phyloP scores from a whole-genome alignment of 1,140 invertebrate species.

The Nasonia longicornis region DNA sequence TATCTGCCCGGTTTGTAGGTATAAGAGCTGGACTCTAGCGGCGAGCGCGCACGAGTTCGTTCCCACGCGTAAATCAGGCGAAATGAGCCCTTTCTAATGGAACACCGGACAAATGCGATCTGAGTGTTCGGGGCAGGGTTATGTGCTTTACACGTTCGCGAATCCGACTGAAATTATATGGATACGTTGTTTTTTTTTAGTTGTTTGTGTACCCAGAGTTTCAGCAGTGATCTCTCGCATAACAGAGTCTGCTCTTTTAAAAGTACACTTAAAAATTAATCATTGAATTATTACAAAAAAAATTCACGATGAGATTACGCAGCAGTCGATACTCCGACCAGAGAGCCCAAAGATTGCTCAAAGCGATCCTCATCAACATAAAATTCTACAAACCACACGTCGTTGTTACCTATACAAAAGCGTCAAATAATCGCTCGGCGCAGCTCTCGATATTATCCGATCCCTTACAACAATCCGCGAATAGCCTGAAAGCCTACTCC shows the following conservation, averaged over 20 bases:
- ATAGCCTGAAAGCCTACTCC: neutral
- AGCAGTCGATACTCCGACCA: no score
- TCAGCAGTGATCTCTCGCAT: no score
- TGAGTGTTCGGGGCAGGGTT: neutral
- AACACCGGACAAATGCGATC: conserved; percentile 10
- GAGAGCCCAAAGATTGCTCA: no score
- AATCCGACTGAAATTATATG: neutral
- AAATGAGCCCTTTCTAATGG: conserved; percentile 30
- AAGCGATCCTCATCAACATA: no score
- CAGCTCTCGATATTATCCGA: neutral
- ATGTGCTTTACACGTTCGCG: neutral
- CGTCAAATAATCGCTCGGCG: neutral
- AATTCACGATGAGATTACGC: no score
- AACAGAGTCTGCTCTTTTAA: no score
- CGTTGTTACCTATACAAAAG: neutral
- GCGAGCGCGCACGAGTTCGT: neutral
- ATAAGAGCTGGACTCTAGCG: neutral
- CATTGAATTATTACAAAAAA: no score
- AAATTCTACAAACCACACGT: neutral
- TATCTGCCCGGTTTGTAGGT: neutral
- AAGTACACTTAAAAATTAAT: no score
- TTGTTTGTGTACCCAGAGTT: no score
- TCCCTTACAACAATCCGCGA: neutral
- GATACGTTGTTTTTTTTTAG: no score
- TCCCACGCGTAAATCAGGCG: conserved; percentile 34